Conservation (phyloP, 2,797 vertebrate species). For the Petrocephalus sullivani region DNA sequence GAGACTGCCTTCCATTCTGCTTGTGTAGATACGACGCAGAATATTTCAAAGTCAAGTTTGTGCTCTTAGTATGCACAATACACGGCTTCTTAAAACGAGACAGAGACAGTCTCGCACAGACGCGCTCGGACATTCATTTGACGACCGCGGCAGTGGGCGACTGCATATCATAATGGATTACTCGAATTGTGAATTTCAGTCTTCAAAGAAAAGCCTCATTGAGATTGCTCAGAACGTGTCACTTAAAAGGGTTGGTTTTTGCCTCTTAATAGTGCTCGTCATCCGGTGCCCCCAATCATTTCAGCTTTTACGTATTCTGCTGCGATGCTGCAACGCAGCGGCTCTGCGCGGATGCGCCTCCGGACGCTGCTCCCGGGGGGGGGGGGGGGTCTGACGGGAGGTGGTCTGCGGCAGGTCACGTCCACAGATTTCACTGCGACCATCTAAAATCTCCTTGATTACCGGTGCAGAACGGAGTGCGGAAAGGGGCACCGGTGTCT, state of each 20-base stretch:
- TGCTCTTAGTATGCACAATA: not conserved
- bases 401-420: slow-evolving; percentile 12
- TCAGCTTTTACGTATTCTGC: not conserved
- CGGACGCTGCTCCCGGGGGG: not conserved
- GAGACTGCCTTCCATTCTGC: not conserved
- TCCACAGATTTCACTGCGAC: slow-evolving; percentile 12
- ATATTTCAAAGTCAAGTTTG: not conserved
- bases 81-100: not conserved
- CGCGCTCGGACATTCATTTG: not conserved
- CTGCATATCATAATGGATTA: not conserved
- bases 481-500: slow-evolving; percentile 5
- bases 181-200: not conserved
- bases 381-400: not conserved
- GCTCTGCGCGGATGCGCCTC: slow-evolving; percentile 12
- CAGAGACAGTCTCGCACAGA: not conserved
- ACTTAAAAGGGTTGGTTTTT: not conserved
- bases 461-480: slow-evolving; percentile 39
- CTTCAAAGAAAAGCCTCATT: not conserved
- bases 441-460: slow-evolving; percentile 47
- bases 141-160: not conserved
- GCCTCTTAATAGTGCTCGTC: not conserved
- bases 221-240: not conserved
- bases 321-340: slow-evolving; percentile 6
- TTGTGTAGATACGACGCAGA: not conserved
- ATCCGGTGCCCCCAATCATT: not conserved